These are phyloP conservation scores for Danio kyathit DNA, from an alignment of 2,797 vertebrate genomes.

Conservation along the genomic window DNA sequence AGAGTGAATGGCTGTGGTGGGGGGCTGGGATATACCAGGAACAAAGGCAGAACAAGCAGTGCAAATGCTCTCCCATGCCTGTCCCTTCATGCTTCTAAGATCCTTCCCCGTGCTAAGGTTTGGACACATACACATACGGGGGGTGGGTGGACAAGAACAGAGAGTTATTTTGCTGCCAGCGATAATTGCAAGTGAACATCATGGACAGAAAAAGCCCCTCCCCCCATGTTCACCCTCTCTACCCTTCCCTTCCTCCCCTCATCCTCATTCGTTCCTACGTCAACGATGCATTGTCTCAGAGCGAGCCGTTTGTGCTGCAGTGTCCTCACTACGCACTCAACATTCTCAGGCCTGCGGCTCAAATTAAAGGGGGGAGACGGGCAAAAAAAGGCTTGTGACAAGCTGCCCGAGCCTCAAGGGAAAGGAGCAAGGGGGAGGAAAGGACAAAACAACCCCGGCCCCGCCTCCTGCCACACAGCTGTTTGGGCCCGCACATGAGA, in stretches of 20 bases:
- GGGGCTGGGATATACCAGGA: conserved; percentile 40
- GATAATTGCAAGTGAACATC: conserved; percentile 28
- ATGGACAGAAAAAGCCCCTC: conserved; percentile 45
- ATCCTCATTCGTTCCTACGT: conserved; percentile 26
- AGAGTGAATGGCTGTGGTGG: conserved; percentile 24
- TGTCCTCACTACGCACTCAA: conserved; percentile 53
- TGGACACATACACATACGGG: conserved; percentile 44
- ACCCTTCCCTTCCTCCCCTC: conserved; percentile 35
- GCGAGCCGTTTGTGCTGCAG: conserved; percentile 52
- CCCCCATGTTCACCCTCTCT: conserved; percentile 10
- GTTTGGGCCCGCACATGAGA: conserved; percentile 54
- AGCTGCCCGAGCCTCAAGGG: conserved; percentile 27
- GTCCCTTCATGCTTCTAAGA: conserved; percentile 38
- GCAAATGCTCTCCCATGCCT: conserved; percentile 45
- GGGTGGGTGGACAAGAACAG: conserved; percentile 50
- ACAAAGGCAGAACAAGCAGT: conserved; percentile 56
- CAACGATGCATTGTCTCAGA: conserved; percentile 51
- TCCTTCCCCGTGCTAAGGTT: conserved; percentile 35
- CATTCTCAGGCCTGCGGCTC: conserved; percentile 40
- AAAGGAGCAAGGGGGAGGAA: conserved; percentile 29
- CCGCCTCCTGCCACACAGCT: conserved; percentile 52
- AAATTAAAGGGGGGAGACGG: conserved; percentile 10
- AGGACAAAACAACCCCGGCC: conserved; percentile 45
- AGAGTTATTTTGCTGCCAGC: conserved; percentile 62
- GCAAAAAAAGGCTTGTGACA: conserved; percentile 39